Evolutionary conservation across 2,797 vertebrate species (phyloP), one percentile per base, ranked within the genome.

Genomic region (Hylomyscus alleni): DNA sequence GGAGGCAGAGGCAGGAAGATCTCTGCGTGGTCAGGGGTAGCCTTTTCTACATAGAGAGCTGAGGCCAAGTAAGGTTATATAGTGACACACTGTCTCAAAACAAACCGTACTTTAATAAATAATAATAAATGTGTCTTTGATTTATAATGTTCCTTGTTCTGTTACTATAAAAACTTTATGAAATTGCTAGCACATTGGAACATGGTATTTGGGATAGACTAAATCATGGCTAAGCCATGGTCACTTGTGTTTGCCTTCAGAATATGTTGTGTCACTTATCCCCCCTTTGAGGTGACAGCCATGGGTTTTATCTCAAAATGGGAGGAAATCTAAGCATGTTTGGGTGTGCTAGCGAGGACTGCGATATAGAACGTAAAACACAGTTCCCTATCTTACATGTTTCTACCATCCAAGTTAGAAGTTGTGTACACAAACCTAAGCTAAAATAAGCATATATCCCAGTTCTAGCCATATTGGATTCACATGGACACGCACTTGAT

Each of bases 311-410:
- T 94, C 54, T 84, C 34, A 34, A 76, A 11, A 81, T 11, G 73
- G 56, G 73, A 77, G 56, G 73, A 91, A 92, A 89, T 31, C 54
- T 91, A 95, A 69, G 86, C 47, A 90, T 83, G 11, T 69, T 89
- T 89, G 90, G 87, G 89, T 89, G 75, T 67, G 44, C 52, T 58
- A 34, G 6, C 31, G 22, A 72, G 52, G 54, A 84, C 47, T n/a
- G 24, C n/a, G 44, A 90, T 24, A 34, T 22, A 73, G 31, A 65
- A 69, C 44, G 3, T 24, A n/a, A 56, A n/a, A 58, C 12, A 44
- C 11, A 12, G 34, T 72, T 94, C 91, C n/a, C 19, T 47, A 19
- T 67, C 3, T 75, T 34, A 76, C 40, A 29, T 50, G 22, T 20
- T 56, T n/a, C 10, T 29, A 24, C 24, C 37, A 62, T 91, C 31